These are phyloP conservation scores for Batillaria attramentaria DNA, from an alignment of 1,140 invertebrate species.

Conservation along the genomic window DNA sequence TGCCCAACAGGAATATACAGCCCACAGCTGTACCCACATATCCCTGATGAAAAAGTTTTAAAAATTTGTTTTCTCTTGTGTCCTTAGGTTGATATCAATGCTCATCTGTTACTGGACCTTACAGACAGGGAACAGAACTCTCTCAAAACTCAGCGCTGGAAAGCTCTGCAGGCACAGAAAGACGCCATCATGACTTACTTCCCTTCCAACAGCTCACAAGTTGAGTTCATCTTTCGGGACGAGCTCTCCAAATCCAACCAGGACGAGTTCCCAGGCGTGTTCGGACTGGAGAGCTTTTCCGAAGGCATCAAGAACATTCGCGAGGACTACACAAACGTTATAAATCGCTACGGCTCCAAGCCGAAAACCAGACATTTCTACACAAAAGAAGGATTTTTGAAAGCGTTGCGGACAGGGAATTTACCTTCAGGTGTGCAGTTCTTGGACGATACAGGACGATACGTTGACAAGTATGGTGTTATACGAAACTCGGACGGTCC, in stretches of 20 bases:
- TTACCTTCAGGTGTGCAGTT: constrained; percentile 59
- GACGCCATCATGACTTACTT: constrained; percentile 7
- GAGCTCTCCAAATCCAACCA: constrained; percentile 62
- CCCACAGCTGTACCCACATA: too few relatives aligned
- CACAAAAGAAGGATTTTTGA: constrained; percentile 64
- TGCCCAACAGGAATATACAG: too few relatives aligned
- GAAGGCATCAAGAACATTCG: constrained; percentile 58
- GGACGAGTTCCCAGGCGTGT: constrained; percentile 63
- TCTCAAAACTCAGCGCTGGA: constrained; percentile 53
- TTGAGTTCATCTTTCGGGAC: constrained; percentile 60
- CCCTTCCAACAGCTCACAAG: constrained; percentile 13
- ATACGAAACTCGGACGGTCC: constrained; percentile 64
- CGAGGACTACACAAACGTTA: constrained; percentile 27
- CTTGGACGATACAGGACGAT: constrained; percentile 56
- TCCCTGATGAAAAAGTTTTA: too few relatives aligned
- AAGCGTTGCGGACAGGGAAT: constrained; percentile 56
- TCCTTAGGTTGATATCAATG: constrained; percentile 48
- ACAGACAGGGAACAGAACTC: constrained; percentile 53
- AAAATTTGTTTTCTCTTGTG: background rate
- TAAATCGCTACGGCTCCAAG: constrained; percentile 30
- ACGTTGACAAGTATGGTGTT: constrained; percentile 67
- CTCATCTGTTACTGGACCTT: constrained; percentile 55
- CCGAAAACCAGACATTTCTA: constrained; percentile 56
- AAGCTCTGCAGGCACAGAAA: constrained; percentile 52
- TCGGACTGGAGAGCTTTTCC: constrained; percentile 59